Base-by-base conservation (phyloP, 2,113 vertebrate species). In the Spheniscus mendiculus region DNA sequence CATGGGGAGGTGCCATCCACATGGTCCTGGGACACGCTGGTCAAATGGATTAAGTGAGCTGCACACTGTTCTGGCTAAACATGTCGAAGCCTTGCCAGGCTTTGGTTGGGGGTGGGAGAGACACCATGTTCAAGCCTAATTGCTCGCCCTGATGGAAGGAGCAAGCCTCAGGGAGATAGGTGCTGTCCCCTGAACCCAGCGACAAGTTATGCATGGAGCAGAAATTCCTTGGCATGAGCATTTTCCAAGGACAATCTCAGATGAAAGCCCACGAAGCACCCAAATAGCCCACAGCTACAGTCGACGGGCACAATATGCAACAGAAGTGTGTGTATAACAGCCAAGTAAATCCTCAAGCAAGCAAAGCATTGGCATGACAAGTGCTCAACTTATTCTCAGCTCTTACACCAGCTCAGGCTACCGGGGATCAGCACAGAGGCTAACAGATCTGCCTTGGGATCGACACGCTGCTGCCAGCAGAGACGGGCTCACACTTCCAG, bases 261-360 rank as follows among this genome's bases (percentile, higher is more conserved):
- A 32, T 42, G 22, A 69, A 63, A 76, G 22, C 10, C 34, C 52
- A 72, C 11, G 9, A 38, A 77, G 70, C 42, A 62, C 10, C 40
- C 52, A 22, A 42, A 30, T 0, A 38, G 14, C 65, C 69, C 32
- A 8, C 4, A 58, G 65, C 32, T 32, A 6, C 1, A 6, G 45
- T 2, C 21, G 16, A 8, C 2, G 26, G 69, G 40, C 55, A n/a
- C 49, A 38, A 21, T 2, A 11, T 7, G 6, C 56, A 40, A 32
- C 36, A 58, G n/a, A 34, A 74, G 4, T 0, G 1, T 3, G 11
- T 0, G 0, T 15, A 0, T 3, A 52, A 53, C 12, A 38, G 72
- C 61, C 67, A 50, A 42, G 13, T 4, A 53, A 53, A 49, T 26
- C 40, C 47, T 50, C n/a, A 27, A 32, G 5, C 0, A 1, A 55